Evolutionary conservation across 2,888 invertebrate species (phyloP).

Genomic region (Drosophila neoperkinsi): DNA sequence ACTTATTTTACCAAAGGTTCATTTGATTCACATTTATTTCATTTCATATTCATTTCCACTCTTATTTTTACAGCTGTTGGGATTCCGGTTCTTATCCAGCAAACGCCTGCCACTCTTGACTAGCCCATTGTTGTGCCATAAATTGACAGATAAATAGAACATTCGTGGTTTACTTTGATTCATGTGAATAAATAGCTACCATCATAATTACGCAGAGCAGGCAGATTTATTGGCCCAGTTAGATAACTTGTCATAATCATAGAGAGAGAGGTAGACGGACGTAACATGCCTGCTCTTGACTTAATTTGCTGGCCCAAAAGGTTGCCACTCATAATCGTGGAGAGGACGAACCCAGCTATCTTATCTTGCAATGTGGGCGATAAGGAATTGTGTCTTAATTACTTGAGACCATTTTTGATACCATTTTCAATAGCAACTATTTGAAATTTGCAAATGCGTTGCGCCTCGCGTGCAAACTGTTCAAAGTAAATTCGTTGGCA

Average conservation of each 20-base stretch:
- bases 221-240: slow-evolving; percentile 36
- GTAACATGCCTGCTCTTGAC: background rate
- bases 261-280: background rate
- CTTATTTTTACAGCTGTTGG: background rate
- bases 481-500: no score
- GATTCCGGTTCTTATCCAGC: background rate
- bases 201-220: background rate
- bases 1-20: background rate
- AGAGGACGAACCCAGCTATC: background rate
- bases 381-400: slow-evolving; percentile 20
- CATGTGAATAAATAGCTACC: slow-evolving; percentile 25
- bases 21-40: background rate
- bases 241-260: slow-evolving; percentile 19
- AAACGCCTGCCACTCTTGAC: background rate
- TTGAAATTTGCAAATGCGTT: background rate
- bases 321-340: background rate
- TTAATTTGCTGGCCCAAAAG: slow-evolving; percentile 15
- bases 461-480: slow-evolving; percentile 15
- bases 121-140: slow-evolving; percentile 13
- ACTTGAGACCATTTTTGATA: slow-evolving; percentile 24
- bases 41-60: background rate
- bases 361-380: slow-evolving; percentile 30
- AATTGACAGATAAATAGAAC: background rate
- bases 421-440: background rate
- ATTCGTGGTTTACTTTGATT: slow-evolving; percentile 15